Evolutionary conservation across 2,797 vertebrate species (phyloP).

Genomic region (Betta splendens): DNA sequence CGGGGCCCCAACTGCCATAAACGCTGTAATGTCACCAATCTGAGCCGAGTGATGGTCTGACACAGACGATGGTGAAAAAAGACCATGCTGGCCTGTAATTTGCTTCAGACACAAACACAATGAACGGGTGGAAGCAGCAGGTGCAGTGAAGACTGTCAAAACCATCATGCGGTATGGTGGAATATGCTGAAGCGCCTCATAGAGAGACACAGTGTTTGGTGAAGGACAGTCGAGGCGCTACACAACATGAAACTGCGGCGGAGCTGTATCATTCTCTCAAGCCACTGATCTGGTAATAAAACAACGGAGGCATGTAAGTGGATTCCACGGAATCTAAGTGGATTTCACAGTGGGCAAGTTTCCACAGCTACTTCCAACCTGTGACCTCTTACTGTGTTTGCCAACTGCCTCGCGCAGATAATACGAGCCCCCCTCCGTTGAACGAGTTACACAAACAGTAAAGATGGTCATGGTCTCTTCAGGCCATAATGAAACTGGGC

Average conservation of each 20-base stretch:
- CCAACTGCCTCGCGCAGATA: conserved; percentile 71
- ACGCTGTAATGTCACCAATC: conserved; percentile 58
- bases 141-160: neutral
- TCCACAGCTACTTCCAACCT: conserved; percentile 64
- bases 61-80: conserved; percentile 42
- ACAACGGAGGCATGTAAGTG: conserved; percentile 61
- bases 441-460: conserved; percentile 71
- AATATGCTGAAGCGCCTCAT: neutral
- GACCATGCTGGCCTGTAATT: conserved; percentile 34
- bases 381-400: conserved; percentile 67
- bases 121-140: conserved; percentile 20
- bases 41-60: conserved; percentile 45
- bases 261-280: conserved; percentile 25
- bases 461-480: conserved; percentile 70
- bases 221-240: conserved; percentile 20
- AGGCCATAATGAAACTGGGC: conserved; percentile 72
- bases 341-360: conserved; percentile 59
- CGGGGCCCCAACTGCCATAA: conserved; percentile 47
- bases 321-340: conserved; percentile 65
- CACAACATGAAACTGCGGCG: conserved; percentile 19
- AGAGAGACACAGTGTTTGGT: conserved; percentile 11
- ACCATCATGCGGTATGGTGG: neutral
- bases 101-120: conserved; percentile 22
- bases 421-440: conserved; percentile 45
- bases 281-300: conserved; percentile 53